Conservation (phyloP, 1,140 invertebrate species). For the Homarus americanus region DNA sequence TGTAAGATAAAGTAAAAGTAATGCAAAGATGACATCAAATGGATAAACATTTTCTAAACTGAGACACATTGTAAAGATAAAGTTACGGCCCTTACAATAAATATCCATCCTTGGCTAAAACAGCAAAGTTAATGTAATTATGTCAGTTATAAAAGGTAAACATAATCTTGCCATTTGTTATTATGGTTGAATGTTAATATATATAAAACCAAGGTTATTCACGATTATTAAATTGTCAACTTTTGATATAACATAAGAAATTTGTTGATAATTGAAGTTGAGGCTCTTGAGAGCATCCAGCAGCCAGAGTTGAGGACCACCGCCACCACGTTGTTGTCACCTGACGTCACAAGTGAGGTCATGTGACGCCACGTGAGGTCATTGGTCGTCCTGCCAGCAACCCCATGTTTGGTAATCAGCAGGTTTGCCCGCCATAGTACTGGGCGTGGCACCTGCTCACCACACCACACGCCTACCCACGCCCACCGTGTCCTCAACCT, state of each 20-base stretch:
- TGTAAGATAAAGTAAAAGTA: no score
- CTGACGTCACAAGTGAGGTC: conserved; percentile 56
- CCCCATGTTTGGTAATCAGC: conserved; percentile 50
- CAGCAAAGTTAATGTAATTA: no score
- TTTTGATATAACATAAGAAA: not conserved
- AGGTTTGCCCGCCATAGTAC: conserved; percentile 25
- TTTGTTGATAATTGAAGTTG: no score
- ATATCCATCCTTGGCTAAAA: no score
- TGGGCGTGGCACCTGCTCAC: conserved; percentile 47
- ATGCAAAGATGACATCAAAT: no score
- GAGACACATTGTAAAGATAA: no score
- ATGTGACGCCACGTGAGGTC: conserved; percentile 56
- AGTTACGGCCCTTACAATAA: no score
- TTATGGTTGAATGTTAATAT: not conserved
- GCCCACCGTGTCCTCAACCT: conserved; percentile 35
- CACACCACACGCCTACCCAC: conserved; percentile 56
- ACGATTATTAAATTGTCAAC: not conserved
- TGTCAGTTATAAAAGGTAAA: no score
- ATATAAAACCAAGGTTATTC: not conserved
- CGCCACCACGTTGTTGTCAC: conserved; percentile 38
- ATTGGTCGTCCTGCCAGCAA: conserved; percentile 49
- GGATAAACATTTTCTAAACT: no score
- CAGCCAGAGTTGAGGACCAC: conserved; percentile 10
- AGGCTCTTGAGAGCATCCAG: no score
- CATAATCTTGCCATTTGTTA: no score